Evolutionary conservation across 2,888 invertebrate species (phyloP).

Genomic region (Pristionchus entomophagus): DNA sequence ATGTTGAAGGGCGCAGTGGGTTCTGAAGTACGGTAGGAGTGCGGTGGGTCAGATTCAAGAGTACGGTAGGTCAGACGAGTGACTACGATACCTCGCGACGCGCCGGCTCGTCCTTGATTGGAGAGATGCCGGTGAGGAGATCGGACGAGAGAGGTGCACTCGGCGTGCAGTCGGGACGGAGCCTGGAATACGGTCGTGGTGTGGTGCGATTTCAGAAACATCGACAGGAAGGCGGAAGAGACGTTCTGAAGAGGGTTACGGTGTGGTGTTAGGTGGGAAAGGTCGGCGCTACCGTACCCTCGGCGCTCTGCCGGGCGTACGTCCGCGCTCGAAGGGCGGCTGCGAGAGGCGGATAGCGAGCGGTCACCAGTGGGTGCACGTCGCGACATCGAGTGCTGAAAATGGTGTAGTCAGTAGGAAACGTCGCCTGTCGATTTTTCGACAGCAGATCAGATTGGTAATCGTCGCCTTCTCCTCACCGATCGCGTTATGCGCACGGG

Average conservation of each 20-base stretch:
- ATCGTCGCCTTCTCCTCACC: constrained; percentile 23
- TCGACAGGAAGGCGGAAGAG: not conserved
- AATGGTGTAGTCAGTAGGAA: not conserved
- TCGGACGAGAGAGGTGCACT: not conserved
- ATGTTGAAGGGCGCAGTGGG: not conserved
- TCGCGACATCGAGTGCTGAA: constrained; percentile 17
- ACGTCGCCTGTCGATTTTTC: not conserved
- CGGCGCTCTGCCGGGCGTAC: not conserved
- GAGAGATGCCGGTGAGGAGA: constrained; percentile 10
- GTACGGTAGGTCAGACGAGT: not conserved
- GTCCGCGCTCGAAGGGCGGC: not conserved
- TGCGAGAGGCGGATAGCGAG: constrained; percentile 18
- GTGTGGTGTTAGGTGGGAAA: not conserved
- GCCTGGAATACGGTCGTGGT: not conserved
- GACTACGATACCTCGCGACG: not conserved
- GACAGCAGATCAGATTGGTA: not conserved
- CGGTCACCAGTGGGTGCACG: not conserved
- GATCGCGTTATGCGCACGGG: constrained; percentile 22
- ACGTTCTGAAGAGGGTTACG: not conserved
- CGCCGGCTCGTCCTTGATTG: constrained; percentile 19
- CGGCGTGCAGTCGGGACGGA: not conserved
- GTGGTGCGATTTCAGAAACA: not conserved
- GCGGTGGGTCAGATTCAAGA: no score
- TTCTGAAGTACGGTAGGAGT: not conserved
- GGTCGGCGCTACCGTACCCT: constrained; percentile 8